These are phyloP conservation scores for Smittia sp. DNA, from an alignment of 2,888 invertebrate genomes.

Conservation along the genomic window DNA sequence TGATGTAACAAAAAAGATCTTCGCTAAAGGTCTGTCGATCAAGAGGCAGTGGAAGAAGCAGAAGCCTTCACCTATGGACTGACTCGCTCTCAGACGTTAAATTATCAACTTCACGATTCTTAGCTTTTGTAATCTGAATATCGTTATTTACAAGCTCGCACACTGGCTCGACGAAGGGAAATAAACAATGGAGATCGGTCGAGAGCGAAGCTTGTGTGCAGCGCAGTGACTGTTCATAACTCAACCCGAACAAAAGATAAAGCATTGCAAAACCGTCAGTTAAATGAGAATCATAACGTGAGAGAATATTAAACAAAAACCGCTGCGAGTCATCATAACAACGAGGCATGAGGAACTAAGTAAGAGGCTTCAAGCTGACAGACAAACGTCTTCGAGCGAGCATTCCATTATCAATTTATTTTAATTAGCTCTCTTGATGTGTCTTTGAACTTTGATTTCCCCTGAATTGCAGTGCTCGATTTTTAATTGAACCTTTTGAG, in stretches of 20 bases:
- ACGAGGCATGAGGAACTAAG: neutral
- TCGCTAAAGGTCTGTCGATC: too few relatives aligned
- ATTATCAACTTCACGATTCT: constrained; percentile 4
- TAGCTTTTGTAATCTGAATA: neutral
- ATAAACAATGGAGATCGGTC: neutral
- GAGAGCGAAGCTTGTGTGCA: too few relatives aligned
- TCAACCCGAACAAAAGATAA: neutral
- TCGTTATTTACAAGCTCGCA: neutral
- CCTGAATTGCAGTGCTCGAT: neutral
- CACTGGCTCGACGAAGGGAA: neutral
- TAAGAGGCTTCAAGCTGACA: too few relatives aligned
- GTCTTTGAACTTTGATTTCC: constrained; percentile 1
- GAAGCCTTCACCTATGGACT: neutral
- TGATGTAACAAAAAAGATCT: too few relatives aligned
- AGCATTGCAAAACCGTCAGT: constrained; percentile 12
- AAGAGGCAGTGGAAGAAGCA: too few relatives aligned
- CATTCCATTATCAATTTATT: constrained; percentile 12
- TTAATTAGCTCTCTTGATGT: neutral
- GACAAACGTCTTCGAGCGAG: neutral
- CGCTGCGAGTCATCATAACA: neutral
- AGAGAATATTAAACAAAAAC: constrained; percentile 21
- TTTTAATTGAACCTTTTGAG: too few relatives aligned
- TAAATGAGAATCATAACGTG: constrained; percentile 35
- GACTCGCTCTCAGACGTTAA: neutral
- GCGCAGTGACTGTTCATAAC: neutral